A percentile compares a stretch with the other conserved stretches of the same genome.
Evolutionary conservation across 1,140 invertebrate species (phyloP).

Genomic region (Diachasmimorpha longicaudata): DNA sequence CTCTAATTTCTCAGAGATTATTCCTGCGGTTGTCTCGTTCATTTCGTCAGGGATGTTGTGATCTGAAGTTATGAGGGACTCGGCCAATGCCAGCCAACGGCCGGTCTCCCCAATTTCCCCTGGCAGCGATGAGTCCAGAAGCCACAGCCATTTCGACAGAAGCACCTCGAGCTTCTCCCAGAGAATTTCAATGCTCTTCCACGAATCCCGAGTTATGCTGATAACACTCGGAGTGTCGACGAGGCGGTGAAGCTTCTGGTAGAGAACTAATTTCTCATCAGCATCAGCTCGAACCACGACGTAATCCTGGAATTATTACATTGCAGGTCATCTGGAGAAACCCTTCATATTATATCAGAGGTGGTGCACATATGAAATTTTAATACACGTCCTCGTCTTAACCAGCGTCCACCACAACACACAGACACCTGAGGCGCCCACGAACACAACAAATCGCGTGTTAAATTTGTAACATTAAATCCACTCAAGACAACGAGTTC

Average conservation of each 20-base stretch:
- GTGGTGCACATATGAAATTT: no score
- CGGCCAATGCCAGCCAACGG: slow-evolving; percentile 88
- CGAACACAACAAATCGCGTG: no score
- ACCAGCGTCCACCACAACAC: no score
- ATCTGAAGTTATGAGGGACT: slow-evolving; percentile 78
- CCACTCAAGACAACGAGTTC: no score
- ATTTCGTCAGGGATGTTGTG: slow-evolving; percentile 81
- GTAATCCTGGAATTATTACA: slow-evolving; percentile 68
- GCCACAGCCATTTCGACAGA: slow-evolving; percentile 83
- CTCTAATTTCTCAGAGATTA: slow-evolving; percentile 86
- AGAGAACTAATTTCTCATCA: slow-evolving; percentile 71
- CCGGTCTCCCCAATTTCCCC: slow-evolving; percentile 83
- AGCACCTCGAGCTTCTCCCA: slow-evolving; percentile 78
- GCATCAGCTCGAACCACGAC: slow-evolving; percentile 73
- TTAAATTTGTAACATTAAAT: no score
- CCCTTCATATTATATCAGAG: no score
- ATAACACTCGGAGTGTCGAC: slow-evolving; percentile 80
- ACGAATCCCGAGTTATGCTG: slow-evolving; percentile 79
- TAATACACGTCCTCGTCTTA: no score
- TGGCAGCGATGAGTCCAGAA: slow-evolving; percentile 82
- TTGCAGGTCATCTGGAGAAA: no score
- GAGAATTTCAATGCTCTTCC: slow-evolving; percentile 76
- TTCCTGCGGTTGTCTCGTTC: slow-evolving; percentile 84
- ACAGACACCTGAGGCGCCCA: no score
- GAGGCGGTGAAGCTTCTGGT: slow-evolving; percentile 75